Conservation (phyloP, 2,888 invertebrate genomes). For the Ormyrus rosae region DNA sequence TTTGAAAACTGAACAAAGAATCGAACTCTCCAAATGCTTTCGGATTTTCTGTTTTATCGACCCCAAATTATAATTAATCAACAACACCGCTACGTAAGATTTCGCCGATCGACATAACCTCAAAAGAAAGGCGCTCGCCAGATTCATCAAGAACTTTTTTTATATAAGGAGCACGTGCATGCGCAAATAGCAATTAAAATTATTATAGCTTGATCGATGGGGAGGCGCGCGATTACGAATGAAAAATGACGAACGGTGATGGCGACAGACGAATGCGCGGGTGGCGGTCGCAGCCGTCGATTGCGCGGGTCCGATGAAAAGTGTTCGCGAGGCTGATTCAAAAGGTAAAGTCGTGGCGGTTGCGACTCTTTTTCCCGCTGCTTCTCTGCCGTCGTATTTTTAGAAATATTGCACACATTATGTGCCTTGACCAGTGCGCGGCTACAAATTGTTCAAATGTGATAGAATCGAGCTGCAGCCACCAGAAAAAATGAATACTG, state of each 20-base stretch:
- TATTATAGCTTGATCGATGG: too few species aligned
- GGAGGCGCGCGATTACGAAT: slow-evolving; percentile 18
- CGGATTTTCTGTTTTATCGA: slow-evolving; percentile 20
- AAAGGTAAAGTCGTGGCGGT: slow-evolving; percentile 38
- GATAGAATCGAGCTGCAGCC: slow-evolving; percentile 23
- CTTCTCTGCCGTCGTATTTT: slow-evolving; percentile 44
- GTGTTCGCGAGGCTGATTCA: slow-evolving; percentile 22
- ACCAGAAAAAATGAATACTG: slow-evolving; percentile 67
- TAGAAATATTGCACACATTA: slow-evolving; percentile 53
- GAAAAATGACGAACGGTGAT: slow-evolving; percentile 8
- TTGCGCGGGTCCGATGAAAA: not conserved
- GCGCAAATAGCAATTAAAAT: too few species aligned
- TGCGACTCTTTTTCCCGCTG: slow-evolving; percentile 36
- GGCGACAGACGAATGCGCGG: not conserved
- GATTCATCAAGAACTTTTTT: too few species aligned
- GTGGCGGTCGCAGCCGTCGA: too few species aligned
- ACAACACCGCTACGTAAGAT: not conserved
- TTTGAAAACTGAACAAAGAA: not conserved
- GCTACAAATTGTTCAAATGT: slow-evolving; percentile 42
- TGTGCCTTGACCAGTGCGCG: slow-evolving; percentile 40
- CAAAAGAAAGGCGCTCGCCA: not conserved
- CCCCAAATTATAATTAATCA: not conserved
- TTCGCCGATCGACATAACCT: slow-evolving; percentile 22
- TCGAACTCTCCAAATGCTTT: not conserved
- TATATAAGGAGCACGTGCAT: too few species aligned